Percentiles rank a stretch among this genome's conserved stretches.
phyloP scores from a whole-genome alignment of 2,797 vertebrate genomes.

The Simalia tracyae region DNA sequence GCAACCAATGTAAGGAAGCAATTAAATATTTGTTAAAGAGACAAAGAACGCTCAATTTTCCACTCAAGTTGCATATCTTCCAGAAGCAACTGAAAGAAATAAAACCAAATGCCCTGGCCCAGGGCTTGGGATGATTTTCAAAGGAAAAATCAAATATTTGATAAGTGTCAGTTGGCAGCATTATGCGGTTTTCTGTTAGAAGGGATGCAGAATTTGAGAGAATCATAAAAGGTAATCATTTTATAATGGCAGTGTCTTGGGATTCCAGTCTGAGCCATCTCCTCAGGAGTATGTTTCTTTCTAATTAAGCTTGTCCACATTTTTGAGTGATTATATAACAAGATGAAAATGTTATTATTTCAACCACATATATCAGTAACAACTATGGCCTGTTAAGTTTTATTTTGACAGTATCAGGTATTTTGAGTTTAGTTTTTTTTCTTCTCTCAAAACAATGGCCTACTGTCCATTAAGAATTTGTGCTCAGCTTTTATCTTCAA shows the following conservation, averaged over 20 bases:
- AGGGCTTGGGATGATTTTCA: conserved; percentile 52
- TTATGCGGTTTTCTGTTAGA: conserved; percentile 19
- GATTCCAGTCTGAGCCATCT: conserved; percentile 12
- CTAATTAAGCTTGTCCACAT: conserved; percentile 6
- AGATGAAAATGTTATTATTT: background rate
- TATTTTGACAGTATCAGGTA: rapidly evolving
- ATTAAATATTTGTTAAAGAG: conserved; percentile 59
- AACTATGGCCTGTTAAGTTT: background rate
- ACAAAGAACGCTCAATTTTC: conserved; percentile 52
- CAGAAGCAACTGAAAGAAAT: conserved; percentile 59
- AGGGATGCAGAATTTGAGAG: conserved; percentile 8
- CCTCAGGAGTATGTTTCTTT: background rate
- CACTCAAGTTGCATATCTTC: conserved; percentile 51
- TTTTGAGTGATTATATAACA: background rate
- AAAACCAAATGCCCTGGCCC: conserved; percentile 35
- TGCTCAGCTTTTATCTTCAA: background rate
- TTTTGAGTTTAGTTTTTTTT: background rate
- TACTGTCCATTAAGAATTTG: background rate
- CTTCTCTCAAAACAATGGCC: background rate
- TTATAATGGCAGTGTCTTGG: conserved; percentile 11
- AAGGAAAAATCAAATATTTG: conserved; percentile 25
- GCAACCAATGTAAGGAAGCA: conserved; percentile 49
- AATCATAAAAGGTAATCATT: background rate
- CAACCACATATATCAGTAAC: background rate
- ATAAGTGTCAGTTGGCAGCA: conserved; percentile 35